Evolutionary conservation across 2,888 invertebrate species (phyloP).

Genomic region (Lysandra coridon): DNA sequence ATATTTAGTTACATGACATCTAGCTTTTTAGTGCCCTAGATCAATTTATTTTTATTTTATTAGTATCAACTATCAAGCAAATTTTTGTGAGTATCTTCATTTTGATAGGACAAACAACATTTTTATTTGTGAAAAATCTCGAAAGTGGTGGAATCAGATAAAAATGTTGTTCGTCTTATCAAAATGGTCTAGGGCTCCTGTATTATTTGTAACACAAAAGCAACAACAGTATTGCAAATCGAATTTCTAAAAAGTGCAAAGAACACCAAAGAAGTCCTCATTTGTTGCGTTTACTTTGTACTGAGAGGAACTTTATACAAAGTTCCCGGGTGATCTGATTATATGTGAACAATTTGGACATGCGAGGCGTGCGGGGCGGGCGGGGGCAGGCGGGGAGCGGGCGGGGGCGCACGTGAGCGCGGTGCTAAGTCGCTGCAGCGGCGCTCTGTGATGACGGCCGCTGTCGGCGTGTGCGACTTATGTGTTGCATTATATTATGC

Average conservation of each 20-base stretch:
- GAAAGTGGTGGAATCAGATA: too few relatives aligned
- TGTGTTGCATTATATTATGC: neutral
- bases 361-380: slow-evolving; percentile 3
- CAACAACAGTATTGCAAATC: neutral
- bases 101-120: too few relatives aligned
- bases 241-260: slow-evolving; percentile 22
- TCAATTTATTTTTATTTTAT: too few relatives aligned
- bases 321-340: slow-evolving; percentile 25
- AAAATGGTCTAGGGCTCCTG: too few relatives aligned
- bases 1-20: neutral
- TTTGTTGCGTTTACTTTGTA: slow-evolving; percentile 23
- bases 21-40: neutral
- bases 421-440: neutral
- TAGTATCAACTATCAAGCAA: too few relatives aligned
- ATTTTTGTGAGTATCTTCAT: too few relatives aligned
- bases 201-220: neutral
- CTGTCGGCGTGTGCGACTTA: slow-evolving; percentile 13
- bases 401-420: slow-evolving; percentile 9
- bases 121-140: too few relatives aligned
- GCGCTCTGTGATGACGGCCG: neutral
- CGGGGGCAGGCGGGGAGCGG: neutral
- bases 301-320: slow-evolving; percentile 20
- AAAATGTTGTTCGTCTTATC: too few relatives aligned
- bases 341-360: slow-evolving; percentile 29
- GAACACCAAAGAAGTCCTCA: slow-evolving; percentile 15